Evolutionary conservation across 2,797 vertebrate species (phyloP), one percentile per base, ranked within the genome.

Genomic region (Adrianichthys oophorus): DNA sequence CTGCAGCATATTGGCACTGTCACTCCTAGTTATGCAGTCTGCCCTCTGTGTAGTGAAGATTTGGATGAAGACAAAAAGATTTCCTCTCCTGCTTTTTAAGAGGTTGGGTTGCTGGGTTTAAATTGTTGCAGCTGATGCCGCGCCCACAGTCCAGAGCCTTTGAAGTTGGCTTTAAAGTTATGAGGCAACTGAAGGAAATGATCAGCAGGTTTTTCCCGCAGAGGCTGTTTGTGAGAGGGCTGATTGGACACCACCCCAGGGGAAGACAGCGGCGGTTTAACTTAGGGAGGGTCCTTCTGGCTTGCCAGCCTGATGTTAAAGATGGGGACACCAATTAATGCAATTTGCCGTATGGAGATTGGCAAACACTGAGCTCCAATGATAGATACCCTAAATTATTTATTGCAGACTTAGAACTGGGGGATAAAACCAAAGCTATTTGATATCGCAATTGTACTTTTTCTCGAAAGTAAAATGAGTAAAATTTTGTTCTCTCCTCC

Each of bases 281-380:
- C 70, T 85, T 68, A 40, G 48, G 52, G 19, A 15, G 19, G 45
- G 18, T 84, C 73, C 72, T 75, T 77, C 76, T 86, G 80, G 57
- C 49, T 67, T 48, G 37, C 56, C 67, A 67, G 48, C 65, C 76
- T 78, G 82, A 80, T 53, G 56, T 64, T 67, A 69, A 78, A 72
- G 62, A 79, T 62, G 67, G 59, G 80, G 57, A 63, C 60, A 65
- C 83, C 89, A 93, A 92, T 93, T 91, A 91, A 64, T 66, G 60
- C 71, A 65, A 69, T 78, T 83, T 87, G 86, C 85, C 91, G 92
- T 90, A 92, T 90, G 91, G 89, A 67, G 82, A 74, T 72, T 59
- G 57, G 80, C 50, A 47, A 67, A 55, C 42, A 52, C 52, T 65
- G 60, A 57, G 62, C 79, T 76, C 78, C 89, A 85, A 89, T 91